Evolutionary conservation across 2,888 invertebrate genomes (phyloP).

Genomic region (Holacanthella duospinosa): DNA sequence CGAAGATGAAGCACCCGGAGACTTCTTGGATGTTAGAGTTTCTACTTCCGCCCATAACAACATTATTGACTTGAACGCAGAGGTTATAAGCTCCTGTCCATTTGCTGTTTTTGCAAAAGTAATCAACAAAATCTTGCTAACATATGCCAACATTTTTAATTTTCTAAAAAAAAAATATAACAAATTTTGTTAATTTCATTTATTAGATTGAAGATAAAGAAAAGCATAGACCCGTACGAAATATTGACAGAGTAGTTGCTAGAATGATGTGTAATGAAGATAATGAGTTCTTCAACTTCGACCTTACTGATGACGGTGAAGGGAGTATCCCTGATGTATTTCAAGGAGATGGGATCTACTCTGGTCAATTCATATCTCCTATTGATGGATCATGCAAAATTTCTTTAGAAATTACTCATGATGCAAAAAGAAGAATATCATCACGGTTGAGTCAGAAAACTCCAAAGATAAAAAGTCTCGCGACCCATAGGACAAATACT

Average conservation of each 20-base stretch:
- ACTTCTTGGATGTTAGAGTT: conserved; percentile 14
- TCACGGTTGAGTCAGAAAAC: too few relatives aligned
- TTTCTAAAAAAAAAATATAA: too few relatives aligned
- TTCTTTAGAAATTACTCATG: background rate
- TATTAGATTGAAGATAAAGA: too few relatives aligned
- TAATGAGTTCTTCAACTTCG: background rate
- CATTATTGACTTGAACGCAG: conserved; percentile 21
- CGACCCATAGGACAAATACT: too few relatives aligned
- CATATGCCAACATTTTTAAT: too few relatives aligned
- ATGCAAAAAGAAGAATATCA: background rate
- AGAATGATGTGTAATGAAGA: background rate
- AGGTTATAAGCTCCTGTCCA: background rate
- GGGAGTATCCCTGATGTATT: conserved; percentile 17
- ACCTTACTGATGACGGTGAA: conserved; percentile 17
- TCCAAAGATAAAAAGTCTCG: too few relatives aligned
- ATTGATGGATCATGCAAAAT: conserved; percentile 13
- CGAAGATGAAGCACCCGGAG: background rate
- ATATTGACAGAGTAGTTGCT: too few relatives aligned
- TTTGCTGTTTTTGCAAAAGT: conserved; percentile 27
- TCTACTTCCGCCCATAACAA: conserved; percentile 23
- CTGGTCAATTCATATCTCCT: conserved; percentile 16
- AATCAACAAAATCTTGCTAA: background rate
- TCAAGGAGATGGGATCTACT: conserved; percentile 22
- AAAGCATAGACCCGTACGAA: too few relatives aligned
- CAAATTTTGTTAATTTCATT: too few relatives aligned